Evolutionary conservation across 2,888 invertebrate species (phyloP), one percentile per base, ranked within the genome.

Genomic region (Lypha dubia): DNA sequence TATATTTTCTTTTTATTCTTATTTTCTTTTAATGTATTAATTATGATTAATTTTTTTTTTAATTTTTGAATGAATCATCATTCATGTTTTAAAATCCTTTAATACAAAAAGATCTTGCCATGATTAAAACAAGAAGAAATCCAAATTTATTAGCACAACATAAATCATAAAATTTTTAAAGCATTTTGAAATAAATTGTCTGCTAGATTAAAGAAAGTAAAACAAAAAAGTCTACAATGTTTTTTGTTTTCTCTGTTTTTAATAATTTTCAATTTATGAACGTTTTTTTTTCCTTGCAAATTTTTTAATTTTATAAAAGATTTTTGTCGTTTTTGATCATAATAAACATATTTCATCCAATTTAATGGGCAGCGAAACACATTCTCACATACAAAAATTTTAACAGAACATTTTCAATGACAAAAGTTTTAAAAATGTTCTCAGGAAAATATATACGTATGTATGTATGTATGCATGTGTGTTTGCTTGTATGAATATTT

Each of bases 141-240:
- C 32, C 56, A 63, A 81, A 81, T 75, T 81, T 75, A 81, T 71
- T 68, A 65, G 79, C 84, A 56, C 46, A 62, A 73, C 86, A 86
- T 88, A 88, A 87, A 87, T 88, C 87, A 87, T 86, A 86, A 86
- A 35, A 62, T 67, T 82, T 71, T 83, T 84, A 80, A 80, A 68
- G 82, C 87, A 62, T 79, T 63, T 60, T 49, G 46, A 79, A 79
- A 81, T 79, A 77, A 79, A 83, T 81, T 81, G 85, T 80, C 85
- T 79, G 83, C 60, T 70, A 80, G 79, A 77, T 81, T 81, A 79
- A 73, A 71, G 62, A 49, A 67, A 63, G 41, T 60, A 28, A n/a
- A 70, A 62, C 9, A 38, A 41, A 38, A 41, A 70, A 77, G 11
- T 20, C 51, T 46, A 22, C 7, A 24, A 38, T 24, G 28, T 20